Evolutionary conservation across 2,797 vertebrate genomes (phyloP).

Genomic region (Spinibarbus caldwelli): DNA sequence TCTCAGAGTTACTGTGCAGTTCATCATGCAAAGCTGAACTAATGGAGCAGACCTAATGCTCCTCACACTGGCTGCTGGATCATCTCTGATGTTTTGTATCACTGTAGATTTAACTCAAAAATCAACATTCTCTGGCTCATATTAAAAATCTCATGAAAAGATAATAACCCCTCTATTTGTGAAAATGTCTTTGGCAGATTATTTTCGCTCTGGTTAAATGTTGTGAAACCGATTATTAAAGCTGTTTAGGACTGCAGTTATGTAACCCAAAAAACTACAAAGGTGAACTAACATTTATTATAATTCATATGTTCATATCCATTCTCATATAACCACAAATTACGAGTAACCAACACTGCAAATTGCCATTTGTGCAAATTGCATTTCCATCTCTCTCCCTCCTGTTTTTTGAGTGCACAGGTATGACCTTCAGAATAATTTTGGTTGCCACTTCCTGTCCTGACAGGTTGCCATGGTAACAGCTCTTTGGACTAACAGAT

Average conservation of each 20-base stretch:
- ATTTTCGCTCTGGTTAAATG: slow-evolving; percentile 9
- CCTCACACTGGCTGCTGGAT: slow-evolving; percentile 53
- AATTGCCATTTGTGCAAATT: slow-evolving; percentile 35
- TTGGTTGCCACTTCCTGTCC: slow-evolving; percentile 59
- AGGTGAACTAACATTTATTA: not conserved
- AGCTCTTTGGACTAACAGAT: slow-evolving; percentile 55
- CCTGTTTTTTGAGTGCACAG: slow-evolving; percentile 51
- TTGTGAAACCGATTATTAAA: slow-evolving; percentile 5
- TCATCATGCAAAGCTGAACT: slow-evolving; percentile 57
- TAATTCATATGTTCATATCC: not conserved
- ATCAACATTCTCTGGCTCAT: slow-evolving; percentile 53
- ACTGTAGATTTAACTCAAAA: slow-evolving; percentile 58
- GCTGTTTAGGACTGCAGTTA: slow-evolving; percentile 4
- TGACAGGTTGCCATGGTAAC: slow-evolving; percentile 63
- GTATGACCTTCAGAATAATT: slow-evolving; percentile 64
- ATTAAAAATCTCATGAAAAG: not conserved
- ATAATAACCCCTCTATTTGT: not conserved
- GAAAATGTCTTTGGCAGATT: not conserved
- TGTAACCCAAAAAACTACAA: not conserved
- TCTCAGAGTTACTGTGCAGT: slow-evolving; percentile 57
- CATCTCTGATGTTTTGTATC: slow-evolving; percentile 48
- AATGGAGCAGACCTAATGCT: slow-evolving; percentile 62
- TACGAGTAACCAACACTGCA: slow-evolving; percentile 5
- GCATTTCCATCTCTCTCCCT: slow-evolving; percentile 33
- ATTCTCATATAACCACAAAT: slow-evolving; percentile 23